A percentile compares a stretch with the other conserved stretches of the same genome.
phyloP scores from a whole-genome alignment of 2,113 vertebrate genomes.

The Spilogale gracilis region DNA sequence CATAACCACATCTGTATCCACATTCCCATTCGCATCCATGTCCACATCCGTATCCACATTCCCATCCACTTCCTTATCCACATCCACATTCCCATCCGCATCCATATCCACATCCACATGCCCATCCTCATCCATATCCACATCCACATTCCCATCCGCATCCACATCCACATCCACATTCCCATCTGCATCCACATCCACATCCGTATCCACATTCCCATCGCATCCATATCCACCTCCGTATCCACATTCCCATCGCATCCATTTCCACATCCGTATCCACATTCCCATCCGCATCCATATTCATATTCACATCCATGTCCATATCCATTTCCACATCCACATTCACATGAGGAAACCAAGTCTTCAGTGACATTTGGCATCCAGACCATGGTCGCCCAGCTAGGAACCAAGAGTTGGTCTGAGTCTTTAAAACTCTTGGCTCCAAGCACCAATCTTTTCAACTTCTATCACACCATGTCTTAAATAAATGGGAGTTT shows the following conservation, averaged over 20 bases:
- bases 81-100: neutral
- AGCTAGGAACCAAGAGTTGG: neutral
- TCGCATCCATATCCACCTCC: no score
- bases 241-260: neutral
- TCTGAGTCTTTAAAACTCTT: no score
- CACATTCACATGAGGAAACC: neutral
- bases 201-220: no score
- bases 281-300: no score
- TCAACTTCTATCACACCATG: rapidly evolving
- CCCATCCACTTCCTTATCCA: neutral
- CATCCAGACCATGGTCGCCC: rapidly evolving
- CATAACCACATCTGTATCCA: no score
- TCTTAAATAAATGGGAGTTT: neutral
- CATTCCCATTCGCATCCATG: no score
- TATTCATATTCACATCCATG: no score
- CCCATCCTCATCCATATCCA: no score
- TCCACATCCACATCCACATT: no score
- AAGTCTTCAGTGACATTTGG: neutral
- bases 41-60: neutral
- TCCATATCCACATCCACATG: neutral
- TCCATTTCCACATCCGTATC: neutral
- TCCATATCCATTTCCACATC: neutral
- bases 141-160: no score
- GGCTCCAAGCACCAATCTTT: neutral
- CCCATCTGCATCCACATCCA: neutral